Evolutionary conservation across 1,140 invertebrate genomes (phyloP).

Genomic region (Ganaspis sp.): DNA sequence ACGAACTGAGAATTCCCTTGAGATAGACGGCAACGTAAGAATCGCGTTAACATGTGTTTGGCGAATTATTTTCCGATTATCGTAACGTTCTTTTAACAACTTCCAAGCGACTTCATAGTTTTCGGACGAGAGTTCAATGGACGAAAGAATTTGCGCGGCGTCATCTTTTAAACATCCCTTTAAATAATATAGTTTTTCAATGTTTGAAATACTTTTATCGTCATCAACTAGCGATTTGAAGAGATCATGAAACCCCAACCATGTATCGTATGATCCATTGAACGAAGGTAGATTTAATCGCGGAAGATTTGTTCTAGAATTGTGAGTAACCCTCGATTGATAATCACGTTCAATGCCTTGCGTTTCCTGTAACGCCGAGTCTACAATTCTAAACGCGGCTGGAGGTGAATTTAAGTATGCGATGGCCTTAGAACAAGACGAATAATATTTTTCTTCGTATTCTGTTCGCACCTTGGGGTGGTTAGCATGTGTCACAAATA

Average conservation of each 20-base stretch:
- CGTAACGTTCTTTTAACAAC: constrained; percentile 1
- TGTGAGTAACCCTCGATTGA: neutral
- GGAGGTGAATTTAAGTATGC: neutral
- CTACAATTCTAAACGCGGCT: neutral
- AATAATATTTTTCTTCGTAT: constrained; percentile 1
- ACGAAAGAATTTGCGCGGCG: neutral
- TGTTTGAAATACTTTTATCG: neutral
- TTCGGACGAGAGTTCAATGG: neutral
- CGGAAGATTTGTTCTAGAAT: neutral
- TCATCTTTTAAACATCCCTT: neutral
- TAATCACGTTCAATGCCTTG: neutral
- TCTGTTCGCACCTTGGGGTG: neutral
- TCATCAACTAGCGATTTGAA: neutral
- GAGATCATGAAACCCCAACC: neutral
- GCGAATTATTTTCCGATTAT: neutral
- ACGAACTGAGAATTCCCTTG: neutral
- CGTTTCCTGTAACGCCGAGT: too few species aligned
- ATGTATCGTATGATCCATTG: neutral
- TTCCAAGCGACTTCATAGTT: constrained; percentile 23
- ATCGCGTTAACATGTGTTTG: constrained; percentile 7
- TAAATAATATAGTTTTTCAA: constrained; percentile 7
- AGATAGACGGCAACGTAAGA: neutral
- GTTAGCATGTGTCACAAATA: neutral
- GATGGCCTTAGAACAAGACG: neutral
- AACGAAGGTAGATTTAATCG: neutral